Evolutionary conservation across 2,888 invertebrate genomes (phyloP), one percentile per base, ranked within the genome.

Genomic region (Rhodophaea formosa): DNA sequence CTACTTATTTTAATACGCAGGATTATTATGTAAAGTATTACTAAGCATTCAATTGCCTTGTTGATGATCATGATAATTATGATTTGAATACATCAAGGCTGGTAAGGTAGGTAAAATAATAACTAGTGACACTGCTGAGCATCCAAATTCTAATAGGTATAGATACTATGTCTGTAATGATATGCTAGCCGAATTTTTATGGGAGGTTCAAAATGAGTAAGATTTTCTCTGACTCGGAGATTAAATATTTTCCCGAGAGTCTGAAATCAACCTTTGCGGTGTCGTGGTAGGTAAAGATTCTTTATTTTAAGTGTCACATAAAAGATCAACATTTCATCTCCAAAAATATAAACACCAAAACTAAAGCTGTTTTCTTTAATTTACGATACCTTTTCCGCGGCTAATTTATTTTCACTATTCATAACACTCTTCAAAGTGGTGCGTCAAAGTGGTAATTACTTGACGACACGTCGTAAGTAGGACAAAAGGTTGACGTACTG

Each of bases 401-500:
- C 39, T 6, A n/a, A 39, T n/a, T 39, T 12, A 39, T 35, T 39
- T 39, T 39, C 39, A 12, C n/a, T 39, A 39, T 35, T 8, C 39
- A 39, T 39, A 12, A 12, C 39, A 39, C 39, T 39, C 39, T 39
- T 39, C n/a, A 39, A 3, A 39, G 39, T 52, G 60, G 52, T 61
- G 59, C 53, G 62, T 61, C 29, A 67, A 23, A 49, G 57, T 61
- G 62, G 67, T 73, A 74, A 73, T 71, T 68, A 70, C 59, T 62
- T 63, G 67, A 59, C 65, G 67, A 68, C 68, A 61, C n/a, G 59
- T 63, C 39, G 42, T 54, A 72, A 70, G 62, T 72, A 60, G 75
- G 63, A 16, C 75, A 73, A 62, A 63, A 69, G 75, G 72, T 75
- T 66, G 70, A 70, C 61, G 74, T 62, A 70, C 75, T 46, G 57